Evolutionary conservation across 2,888 invertebrate genomes (phyloP).

Genomic region (Ashinkailepas kermadecensis): DNA sequence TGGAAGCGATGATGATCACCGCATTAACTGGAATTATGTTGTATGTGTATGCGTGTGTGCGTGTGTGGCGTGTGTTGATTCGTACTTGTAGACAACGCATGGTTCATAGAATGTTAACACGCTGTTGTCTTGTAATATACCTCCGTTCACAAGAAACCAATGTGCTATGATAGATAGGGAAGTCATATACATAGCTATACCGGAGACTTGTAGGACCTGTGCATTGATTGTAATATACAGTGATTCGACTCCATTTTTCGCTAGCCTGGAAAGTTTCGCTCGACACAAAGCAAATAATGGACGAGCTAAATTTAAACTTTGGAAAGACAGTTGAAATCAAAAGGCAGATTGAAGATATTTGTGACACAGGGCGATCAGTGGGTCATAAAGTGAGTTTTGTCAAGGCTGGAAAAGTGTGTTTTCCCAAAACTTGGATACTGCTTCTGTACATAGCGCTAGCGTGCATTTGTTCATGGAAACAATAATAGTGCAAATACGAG

Average conservation of each 20-base stretch:
- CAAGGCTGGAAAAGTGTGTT: no score
- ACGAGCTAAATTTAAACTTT: no score
- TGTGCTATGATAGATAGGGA: not conserved
- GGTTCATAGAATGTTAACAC: not conserved
- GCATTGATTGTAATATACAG: constrained; percentile 8
- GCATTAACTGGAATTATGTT: not conserved
- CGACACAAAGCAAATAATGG: no score
- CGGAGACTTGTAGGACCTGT: not conserved
- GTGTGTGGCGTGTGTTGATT: not conserved
- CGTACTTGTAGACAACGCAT: not conserved
- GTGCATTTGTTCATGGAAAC: no score
- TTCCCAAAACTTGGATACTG: no score
- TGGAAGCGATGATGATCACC: not conserved
- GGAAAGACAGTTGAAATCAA: no score
- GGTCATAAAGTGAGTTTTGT: no score
- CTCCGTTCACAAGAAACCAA: not conserved
- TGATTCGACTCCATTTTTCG: not conserved
- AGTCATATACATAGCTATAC: not conserved
- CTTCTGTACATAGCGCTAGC: no score
- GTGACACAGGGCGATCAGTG: no score
- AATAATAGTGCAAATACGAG: no score
- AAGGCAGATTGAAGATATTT: no score
- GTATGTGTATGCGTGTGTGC: not conserved
- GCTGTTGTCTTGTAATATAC: not conserved
- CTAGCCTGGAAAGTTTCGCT: no score